Evolutionary conservation across 2,888 invertebrate species (phyloP).

Genomic region (Oxytorus armatus): DNA sequence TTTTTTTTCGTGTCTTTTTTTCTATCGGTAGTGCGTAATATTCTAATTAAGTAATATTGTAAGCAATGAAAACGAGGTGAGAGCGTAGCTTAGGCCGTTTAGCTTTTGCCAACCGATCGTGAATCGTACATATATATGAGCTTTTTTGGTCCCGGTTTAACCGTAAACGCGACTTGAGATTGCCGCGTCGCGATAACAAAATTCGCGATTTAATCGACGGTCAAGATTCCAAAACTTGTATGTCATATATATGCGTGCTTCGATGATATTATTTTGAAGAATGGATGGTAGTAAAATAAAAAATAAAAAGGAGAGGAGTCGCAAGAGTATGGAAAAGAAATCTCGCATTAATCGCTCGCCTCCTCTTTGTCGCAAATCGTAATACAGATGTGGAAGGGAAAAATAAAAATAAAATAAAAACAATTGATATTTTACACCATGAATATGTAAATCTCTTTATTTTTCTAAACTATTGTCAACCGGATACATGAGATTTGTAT

Average conservation of each 20-base stretch:
- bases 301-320: not conserved
- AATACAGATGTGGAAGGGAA: not conserved
- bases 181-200: not conserved
- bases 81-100: not conserved
- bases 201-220: conserved; percentile 6
- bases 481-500: conserved; percentile 58
- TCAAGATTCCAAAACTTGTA: conserved; percentile 28
- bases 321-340: conserved; percentile 30
- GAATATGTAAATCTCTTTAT: conserved; percentile 69
- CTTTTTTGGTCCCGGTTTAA: conserved; percentile 19
- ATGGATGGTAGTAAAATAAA: conserved; percentile 25
- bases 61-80: not conserved
- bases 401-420: conserved; percentile 28
- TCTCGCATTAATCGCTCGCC: conserved; percentile 40
- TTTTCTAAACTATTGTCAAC: conserved; percentile 69
- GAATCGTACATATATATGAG: not conserved
- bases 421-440: conserved; percentile 63
- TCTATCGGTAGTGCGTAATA: conserved; percentile 4
- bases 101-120: conserved; percentile 11
- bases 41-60: not conserved
- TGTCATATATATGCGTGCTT: conserved; percentile 31
- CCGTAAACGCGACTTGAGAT: conserved; percentile 30
- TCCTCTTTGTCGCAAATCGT: conserved; percentile 42
- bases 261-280: conserved; percentile 8
- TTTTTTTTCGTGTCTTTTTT: conserved; percentile 7